phyloP scores from a whole-genome alignment of 53 echinoderm and acorn worm species.

The Paelopatides confundens region DNA sequence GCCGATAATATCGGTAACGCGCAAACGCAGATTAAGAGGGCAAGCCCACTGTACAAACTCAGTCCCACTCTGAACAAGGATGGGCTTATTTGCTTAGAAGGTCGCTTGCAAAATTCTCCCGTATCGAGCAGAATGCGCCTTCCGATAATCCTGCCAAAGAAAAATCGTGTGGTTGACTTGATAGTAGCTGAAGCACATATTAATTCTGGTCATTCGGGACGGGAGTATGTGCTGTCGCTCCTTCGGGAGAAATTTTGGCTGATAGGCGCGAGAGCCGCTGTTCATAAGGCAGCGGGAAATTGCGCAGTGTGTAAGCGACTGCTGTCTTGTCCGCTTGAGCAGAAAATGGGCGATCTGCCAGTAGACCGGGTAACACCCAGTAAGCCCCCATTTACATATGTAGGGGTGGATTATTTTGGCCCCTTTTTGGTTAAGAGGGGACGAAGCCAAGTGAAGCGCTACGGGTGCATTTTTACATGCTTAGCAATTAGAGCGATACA shows the following conservation, averaged over 20 bases:
- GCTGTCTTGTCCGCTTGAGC: background rate
- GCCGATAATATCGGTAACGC: too few species aligned
- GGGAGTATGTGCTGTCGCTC: conserved; percentile 56
- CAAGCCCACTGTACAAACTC: conserved; percentile 48
- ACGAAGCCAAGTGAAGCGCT: conserved; percentile 20
- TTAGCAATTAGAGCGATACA: conserved; percentile 58
- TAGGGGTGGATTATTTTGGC: conserved; percentile 50
- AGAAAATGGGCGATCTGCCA: conserved; percentile 40
- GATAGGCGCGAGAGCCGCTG: conserved; percentile 23
- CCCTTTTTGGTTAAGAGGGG: conserved; percentile 37
- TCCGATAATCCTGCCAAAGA: conserved; percentile 42
- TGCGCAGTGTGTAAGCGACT: conserved; percentile 4
- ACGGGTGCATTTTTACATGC: conserved; percentile 73
- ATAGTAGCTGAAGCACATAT: conserved; percentile 56
- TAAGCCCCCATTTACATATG: conserved; percentile 18
- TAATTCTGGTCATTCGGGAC: conserved; percentile 59
- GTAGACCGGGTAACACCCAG: background rate
- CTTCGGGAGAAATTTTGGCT: conserved; percentile 65
- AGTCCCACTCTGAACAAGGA: conserved; percentile 51
- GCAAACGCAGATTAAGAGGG: background rate
- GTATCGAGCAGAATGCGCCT: conserved; percentile 4
- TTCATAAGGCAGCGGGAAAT: background rate
- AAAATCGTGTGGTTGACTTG: conserved; percentile 41
- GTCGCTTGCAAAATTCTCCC: conserved; percentile 46
- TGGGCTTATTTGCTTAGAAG: conserved; percentile 35